Evolutionary conservation across 1,140 invertebrate species (phyloP).

Genomic region (Calycopis cecrops): DNA sequence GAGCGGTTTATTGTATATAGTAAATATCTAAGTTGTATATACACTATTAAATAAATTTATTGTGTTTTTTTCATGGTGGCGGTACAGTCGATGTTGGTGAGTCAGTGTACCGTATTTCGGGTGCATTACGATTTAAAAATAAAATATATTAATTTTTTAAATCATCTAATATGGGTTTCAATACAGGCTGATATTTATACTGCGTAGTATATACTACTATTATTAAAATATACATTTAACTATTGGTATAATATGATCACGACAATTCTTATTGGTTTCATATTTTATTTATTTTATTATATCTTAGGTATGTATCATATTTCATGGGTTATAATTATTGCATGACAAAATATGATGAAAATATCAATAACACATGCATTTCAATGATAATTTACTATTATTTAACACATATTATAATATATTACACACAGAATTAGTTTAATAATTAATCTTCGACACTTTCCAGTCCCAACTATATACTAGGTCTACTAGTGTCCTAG

Average conservation of each 20-base stretch:
- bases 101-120: slow-evolving; percentile 47
- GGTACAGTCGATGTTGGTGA: slow-evolving; percentile 55
- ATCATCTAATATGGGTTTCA: slow-evolving; percentile 1
- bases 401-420: too few relatives aligned
- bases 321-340: too few relatives aligned
- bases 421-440: too few relatives aligned
- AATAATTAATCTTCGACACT: too few relatives aligned
- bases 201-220: background rate
- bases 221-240: too few relatives aligned
- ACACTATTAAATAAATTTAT: slow-evolving; percentile 25
- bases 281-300: too few relatives aligned
- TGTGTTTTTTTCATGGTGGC: slow-evolving; percentile 68
- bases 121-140: slow-evolving; percentile 29
- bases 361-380: too few relatives aligned
- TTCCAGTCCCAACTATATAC: too few relatives aligned
- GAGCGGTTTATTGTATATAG: background rate
- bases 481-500: too few relatives aligned
- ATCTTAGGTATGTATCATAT: too few relatives aligned
- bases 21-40: background rate
- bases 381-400: too few relatives aligned
- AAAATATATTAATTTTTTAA: slow-evolving; percentile 7
- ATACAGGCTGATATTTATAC: background rate
- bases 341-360: too few relatives aligned
- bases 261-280: background rate
- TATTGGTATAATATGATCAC: background rate